Percentiles rank a stretch among this genome's conserved stretches.
phyloP scores from a whole-genome alignment of 2,888 invertebrate genomes.

The Coelopa pilipes region DNA sequence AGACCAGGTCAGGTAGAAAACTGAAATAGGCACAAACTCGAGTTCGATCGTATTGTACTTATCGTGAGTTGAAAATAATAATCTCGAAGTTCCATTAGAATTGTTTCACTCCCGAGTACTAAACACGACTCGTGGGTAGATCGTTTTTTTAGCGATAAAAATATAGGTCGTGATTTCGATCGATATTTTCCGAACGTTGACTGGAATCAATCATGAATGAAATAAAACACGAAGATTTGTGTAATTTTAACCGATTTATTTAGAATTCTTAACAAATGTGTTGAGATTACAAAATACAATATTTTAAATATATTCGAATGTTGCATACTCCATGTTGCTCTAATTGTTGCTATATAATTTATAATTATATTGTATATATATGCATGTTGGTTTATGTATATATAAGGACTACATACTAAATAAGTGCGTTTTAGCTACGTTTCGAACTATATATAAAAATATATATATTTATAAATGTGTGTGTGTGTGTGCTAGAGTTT shows the following conservation, averaged over 20 bases:
- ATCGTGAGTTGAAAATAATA: not conserved
- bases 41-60: too few relatives aligned
- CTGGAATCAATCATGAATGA: too few relatives aligned
- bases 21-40: too few relatives aligned
- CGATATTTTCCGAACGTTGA: too few relatives aligned
- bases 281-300: conserved; percentile 44
- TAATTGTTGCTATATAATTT: conserved; percentile 32
- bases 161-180: too few relatives aligned
- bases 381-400: too few relatives aligned
- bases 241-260: not conserved
- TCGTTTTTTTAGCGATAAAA: not conserved
- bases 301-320: conserved; percentile 43
- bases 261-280: conserved; percentile 24
- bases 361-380: conserved; percentile 12
- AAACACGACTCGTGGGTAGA: not conserved
- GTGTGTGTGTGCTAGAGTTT: conserved; percentile 25
- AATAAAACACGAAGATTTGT: not conserved
- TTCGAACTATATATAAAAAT: conserved; percentile 31
- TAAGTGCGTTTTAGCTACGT: conserved; percentile 25
- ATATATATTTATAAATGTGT: conserved; percentile 42
- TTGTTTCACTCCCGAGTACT: not conserved
- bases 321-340: conserved; percentile 36
- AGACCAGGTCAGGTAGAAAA: too few relatives aligned
- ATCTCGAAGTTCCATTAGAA: not conserved
- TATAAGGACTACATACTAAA: conserved; percentile 10